Conservation (phyloP, 2,113 vertebrate genomes). For the Prietella phreatophila region DNA sequence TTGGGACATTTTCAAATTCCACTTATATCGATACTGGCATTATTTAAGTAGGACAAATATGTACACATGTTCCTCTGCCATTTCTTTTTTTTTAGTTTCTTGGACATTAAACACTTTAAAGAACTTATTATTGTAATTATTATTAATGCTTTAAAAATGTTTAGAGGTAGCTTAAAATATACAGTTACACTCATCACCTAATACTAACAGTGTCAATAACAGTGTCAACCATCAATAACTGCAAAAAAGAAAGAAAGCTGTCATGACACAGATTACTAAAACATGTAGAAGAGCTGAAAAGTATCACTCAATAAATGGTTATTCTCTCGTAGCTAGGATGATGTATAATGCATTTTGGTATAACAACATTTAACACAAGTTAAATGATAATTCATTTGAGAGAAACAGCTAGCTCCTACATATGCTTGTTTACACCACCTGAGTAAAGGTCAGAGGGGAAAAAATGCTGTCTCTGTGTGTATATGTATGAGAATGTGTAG, state of each 20-base stretch:
- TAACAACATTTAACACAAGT: neutral
- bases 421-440: constrained; percentile 42
- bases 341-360: neutral
- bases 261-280: neutral
- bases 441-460: constrained; percentile 23
- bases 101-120: neutral
- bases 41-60: neutral
- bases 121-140: neutral
- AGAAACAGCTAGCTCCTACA: constrained; percentile 1
- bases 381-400: neutral
- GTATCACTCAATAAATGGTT: neutral
- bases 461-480: constrained; percentile 37
- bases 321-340: neutral
- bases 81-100: neutral
- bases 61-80: neutral
- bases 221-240: neutral
- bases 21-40: neutral
- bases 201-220: neutral
- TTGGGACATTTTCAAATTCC: neutral
- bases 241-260: neutral
- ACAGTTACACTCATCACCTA: neutral
- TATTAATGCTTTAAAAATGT: neutral
- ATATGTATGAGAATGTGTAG: constrained; percentile 30
- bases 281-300: neutral
- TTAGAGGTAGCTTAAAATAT: neutral